Evolutionary conservation across 2,113 vertebrate genomes (phyloP), one percentile per base, ranked within the genome.

Genomic region (Cervus canadensis): DNA sequence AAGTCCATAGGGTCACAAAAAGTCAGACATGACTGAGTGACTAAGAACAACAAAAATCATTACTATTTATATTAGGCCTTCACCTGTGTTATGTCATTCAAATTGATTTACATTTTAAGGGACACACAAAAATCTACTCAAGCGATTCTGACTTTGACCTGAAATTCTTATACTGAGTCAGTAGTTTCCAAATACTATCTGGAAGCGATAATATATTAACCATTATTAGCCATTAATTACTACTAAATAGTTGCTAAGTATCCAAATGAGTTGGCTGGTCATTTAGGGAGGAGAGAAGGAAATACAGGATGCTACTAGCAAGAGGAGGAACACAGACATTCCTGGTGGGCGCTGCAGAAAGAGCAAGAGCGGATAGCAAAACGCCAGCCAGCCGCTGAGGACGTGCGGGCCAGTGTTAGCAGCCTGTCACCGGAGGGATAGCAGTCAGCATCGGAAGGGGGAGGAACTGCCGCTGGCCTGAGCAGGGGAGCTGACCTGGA

Each of bases 11-110:
- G 67, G 21, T 74, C 67, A 74, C 67, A 40, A 40, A 40, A 74
- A 74, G 67, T 74, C n/a, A 74, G 36, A 74, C 67, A 40, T 74
- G 67, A 74, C 67, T 74, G 67, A 23, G 10, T 40, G 36, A 74
- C 67, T 40, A 74, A 40, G 36, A 74, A 40, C 36, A 74, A 71
- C 67, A 74, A 74, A 79, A 87, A 14, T 76, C 7, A 21, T 84
- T 67, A 26, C 50, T 52, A 15, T 60, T 57, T 28, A 3, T 88
- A 30, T 89, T 62, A 67, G 21, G 23, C 21, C 30, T 79, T 71
- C 26, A 48, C 52, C 9, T 96, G 6, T 82, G n/a, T 23, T 91
- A 60, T 86, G 95, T 71, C 28, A 89, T 87, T 96, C 92, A 94
- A 60, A 93, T 67, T 60, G 83, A 57, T 74, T 89, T 94, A 40